Evolutionary conservation across 2,888 invertebrate species (phyloP).

Genomic region (Troilus luridus): DNA sequence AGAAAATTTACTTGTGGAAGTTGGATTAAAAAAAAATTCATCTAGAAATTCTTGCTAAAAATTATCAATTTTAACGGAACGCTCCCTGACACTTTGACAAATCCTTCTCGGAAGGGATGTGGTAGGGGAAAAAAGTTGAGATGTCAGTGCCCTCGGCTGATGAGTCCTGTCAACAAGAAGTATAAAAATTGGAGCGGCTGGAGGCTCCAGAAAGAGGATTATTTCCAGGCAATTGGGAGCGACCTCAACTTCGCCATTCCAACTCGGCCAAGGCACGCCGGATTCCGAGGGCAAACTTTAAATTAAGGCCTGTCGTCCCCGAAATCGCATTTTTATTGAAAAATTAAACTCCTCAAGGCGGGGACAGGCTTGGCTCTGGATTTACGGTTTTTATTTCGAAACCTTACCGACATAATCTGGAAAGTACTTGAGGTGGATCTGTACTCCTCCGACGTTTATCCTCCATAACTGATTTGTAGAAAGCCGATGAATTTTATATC

Average conservation of each 20-base stretch:
- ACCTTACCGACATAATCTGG: not conserved
- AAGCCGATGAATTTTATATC: not conserved
- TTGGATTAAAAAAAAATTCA: not conserved
- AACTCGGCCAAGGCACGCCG: constrained; percentile 26
- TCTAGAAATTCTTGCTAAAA: not conserved
- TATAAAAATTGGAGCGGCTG: constrained; percentile 42
- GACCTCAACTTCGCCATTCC: constrained; percentile 43
- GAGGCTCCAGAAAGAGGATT: constrained; percentile 31
- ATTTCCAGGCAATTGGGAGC: constrained; percentile 41
- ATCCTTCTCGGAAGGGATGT: not conserved
- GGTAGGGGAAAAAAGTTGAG: not conserved
- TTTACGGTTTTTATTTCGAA: constrained; percentile 17
- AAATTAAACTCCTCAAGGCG: constrained; percentile 40
- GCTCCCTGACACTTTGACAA: constrained; percentile 4
- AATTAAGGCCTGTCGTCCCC: constrained; percentile 18
- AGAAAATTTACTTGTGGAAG: too few relatives aligned
- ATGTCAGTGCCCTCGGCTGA: constrained; percentile 22
- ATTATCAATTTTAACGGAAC: constrained; percentile 7
- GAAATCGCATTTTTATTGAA: constrained; percentile 32
- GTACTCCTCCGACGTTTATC: not conserved
- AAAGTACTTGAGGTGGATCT: constrained; percentile 13
- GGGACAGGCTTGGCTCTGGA: not conserved
- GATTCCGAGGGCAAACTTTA: constrained; percentile 30
- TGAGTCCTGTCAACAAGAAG: constrained; percentile 40
- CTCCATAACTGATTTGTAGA: not conserved